phyloP scores from a whole-genome alignment of 2,113 vertebrate species.

The Sapayoa aenigma region DNA sequence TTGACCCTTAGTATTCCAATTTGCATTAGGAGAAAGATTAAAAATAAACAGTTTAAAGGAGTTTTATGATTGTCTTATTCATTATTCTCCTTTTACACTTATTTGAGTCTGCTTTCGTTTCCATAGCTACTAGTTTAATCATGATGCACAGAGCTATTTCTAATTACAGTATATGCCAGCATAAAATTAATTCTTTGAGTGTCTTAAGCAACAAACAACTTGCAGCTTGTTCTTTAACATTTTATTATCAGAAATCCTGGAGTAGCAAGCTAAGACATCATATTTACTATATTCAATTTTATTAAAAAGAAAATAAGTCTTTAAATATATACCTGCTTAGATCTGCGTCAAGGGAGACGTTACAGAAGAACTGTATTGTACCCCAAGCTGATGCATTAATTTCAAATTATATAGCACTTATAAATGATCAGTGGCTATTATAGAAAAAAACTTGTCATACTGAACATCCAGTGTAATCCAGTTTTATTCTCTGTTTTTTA shows the following conservation, averaged over 20 bases:
- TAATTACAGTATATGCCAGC: constrained; percentile 81
- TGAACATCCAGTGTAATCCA: not conserved
- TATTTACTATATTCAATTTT: constrained; percentile 60
- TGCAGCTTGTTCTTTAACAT: constrained; percentile 70
- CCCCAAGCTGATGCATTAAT: not conserved
- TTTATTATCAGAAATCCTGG: constrained; percentile 62
- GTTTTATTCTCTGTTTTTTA: not conserved
- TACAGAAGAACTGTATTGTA: not conserved
- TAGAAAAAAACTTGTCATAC: not conserved
- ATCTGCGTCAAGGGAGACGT: not conserved
- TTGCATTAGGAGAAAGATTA: constrained; percentile 17
- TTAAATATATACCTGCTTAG: constrained; percentile 19
- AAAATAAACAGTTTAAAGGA: constrained; percentile 65
- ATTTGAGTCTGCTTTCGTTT: constrained; percentile 68
- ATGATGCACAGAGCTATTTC: constrained; percentile 76
- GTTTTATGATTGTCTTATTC: constrained; percentile 60
- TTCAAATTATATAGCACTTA: not conserved
- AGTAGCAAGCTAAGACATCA: constrained; percentile 37
- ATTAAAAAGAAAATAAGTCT: constrained; percentile 49
- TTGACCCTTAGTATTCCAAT: constrained; percentile 3
- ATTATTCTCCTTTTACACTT: constrained; percentile 64
- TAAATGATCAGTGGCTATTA: not conserved
- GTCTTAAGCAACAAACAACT: constrained; percentile 73
- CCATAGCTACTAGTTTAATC: constrained; percentile 81
- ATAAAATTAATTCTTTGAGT: constrained; percentile 79